Evolutionary conservation across 2,113 vertebrate species (phyloP).

Genomic region (Eulemur macaco): DNA sequence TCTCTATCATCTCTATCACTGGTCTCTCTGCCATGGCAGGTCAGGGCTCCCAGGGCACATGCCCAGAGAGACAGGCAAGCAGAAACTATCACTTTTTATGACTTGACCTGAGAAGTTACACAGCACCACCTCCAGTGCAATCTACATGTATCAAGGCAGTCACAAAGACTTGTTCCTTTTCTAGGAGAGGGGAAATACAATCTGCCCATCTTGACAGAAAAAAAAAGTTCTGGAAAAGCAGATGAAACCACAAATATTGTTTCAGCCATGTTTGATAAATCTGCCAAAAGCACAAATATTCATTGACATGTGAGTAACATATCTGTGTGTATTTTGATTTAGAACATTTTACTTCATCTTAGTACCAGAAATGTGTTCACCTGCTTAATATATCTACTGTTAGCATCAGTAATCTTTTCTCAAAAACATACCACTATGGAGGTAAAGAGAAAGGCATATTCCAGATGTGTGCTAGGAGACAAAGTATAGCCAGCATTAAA

Average conservation of each 20-base stretch:
- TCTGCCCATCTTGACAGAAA: not conserved
- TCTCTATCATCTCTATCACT: not conserved
- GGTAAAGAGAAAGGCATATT: not conserved
- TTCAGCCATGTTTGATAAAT: not conserved
- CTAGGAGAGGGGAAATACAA: not conserved
- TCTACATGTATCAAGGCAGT: not conserved
- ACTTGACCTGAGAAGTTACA: not conserved
- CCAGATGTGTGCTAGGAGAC: not conserved
- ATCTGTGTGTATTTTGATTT: not conserved
- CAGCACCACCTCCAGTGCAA: accelerated
- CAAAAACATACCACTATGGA: not conserved
- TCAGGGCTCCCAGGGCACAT: not conserved
- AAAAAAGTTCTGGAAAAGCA: not conserved
- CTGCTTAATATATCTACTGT: not conserved
- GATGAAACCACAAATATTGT: not conserved
- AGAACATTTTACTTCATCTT: not conserved
- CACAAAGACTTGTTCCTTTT: not conserved
- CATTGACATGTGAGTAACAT: not conserved
- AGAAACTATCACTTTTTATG: not conserved
- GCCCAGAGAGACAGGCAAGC: not conserved
- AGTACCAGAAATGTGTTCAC: not conserved
- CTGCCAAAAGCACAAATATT: not conserved
- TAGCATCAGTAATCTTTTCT: not conserved
- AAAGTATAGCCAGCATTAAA: not conserved
- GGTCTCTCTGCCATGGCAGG: not conserved